Evolutionary conservation across 2,797 vertebrate genomes (phyloP).

Genomic region (Notolepis coatsorum): DNA sequence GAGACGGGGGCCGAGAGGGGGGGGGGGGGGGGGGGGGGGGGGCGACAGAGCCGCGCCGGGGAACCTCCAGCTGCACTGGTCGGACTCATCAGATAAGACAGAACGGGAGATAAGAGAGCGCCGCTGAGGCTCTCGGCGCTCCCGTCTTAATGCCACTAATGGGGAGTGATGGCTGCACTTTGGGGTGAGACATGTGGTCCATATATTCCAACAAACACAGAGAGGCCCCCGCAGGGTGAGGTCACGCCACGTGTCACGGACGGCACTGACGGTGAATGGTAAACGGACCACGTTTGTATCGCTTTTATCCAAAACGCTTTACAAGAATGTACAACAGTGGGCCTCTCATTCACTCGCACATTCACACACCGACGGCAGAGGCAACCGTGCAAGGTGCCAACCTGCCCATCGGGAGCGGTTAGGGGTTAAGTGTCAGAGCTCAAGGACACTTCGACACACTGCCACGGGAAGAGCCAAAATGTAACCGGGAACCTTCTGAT

Average conservation of each 20-base stretch:
- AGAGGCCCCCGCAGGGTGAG: conserved; percentile 41
- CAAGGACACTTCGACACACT: too few species aligned
- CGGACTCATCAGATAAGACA: conserved; percentile 71
- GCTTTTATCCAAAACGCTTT: too few species aligned
- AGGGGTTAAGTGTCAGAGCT: too few species aligned
- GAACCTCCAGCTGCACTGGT: conserved; percentile 41
- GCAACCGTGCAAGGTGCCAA: too few species aligned
- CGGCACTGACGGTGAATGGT: too few species aligned
- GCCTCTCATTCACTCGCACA: neutral
- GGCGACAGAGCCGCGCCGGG: conserved; percentile 27
- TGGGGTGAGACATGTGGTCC: conserved; percentile 70
- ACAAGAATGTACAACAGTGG: too few species aligned
- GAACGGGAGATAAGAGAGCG: conserved; percentile 72
- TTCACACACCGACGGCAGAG: too few species aligned
- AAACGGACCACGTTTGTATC: too few species aligned
- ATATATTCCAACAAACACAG: conserved; percentile 76
- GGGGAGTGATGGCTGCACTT: conserved; percentile 55
- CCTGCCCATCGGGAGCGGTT: too few species aligned
- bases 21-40: conserved; percentile 2
- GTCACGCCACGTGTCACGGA: conserved; percentile 31
- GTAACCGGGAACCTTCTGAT: too few species aligned
- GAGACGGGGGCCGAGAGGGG: conserved; percentile 11
- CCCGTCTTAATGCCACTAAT: conserved; percentile 75
- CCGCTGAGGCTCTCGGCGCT: conserved; percentile 65
- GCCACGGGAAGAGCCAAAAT: too few species aligned